phyloP scores from a whole-genome alignment of 2,888 invertebrate species.

The Mellilla xanthometata region DNA sequence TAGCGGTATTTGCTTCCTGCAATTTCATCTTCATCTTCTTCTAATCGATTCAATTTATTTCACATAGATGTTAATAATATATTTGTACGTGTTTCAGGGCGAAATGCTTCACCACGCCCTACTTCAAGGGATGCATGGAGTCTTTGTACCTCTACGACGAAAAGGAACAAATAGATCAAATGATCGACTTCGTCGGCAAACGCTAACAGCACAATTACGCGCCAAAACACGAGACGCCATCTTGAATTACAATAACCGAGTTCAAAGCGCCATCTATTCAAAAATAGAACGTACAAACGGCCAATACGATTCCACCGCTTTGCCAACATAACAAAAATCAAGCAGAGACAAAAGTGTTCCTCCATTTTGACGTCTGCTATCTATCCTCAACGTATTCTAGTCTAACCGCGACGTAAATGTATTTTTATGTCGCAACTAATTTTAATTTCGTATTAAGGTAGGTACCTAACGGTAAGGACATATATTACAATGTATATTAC shows the following conservation, averaged over 20 bases:
- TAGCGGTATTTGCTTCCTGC: too few relatives aligned
- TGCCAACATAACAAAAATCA: constrained; percentile 42
- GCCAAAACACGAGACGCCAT: constrained; percentile 53
- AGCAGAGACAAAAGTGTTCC: constrained; percentile 65
- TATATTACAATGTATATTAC: constrained; percentile 60
- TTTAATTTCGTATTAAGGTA: constrained; percentile 67
- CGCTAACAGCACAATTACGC: constrained; percentile 63
- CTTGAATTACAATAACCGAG: constrained; percentile 45
- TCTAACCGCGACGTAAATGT: constrained; percentile 72
- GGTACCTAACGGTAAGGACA: constrained; percentile 55
- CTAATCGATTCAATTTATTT: too few relatives aligned
- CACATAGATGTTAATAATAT: too few relatives aligned
- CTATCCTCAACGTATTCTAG: constrained; percentile 82
- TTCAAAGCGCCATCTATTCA: constrained; percentile 45
- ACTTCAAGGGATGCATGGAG: constrained; percentile 92
- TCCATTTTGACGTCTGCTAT: constrained; percentile 74
- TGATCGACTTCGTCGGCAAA: constrained; percentile 90
- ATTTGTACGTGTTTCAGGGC: constrained; percentile 82
- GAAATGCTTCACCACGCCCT: constrained; percentile 90
- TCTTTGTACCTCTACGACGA: constrained; percentile 90
- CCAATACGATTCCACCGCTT: constrained; percentile 55
- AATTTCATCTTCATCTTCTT: too few relatives aligned
- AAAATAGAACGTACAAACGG: constrained; percentile 45
- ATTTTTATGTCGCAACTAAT: constrained; percentile 74
- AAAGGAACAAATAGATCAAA: constrained; percentile 88